These are phyloP conservation scores for Drosophila gunungcola DNA, from an alignment of 1,140 invertebrate genomes.

Conservation along the genomic window DNA sequence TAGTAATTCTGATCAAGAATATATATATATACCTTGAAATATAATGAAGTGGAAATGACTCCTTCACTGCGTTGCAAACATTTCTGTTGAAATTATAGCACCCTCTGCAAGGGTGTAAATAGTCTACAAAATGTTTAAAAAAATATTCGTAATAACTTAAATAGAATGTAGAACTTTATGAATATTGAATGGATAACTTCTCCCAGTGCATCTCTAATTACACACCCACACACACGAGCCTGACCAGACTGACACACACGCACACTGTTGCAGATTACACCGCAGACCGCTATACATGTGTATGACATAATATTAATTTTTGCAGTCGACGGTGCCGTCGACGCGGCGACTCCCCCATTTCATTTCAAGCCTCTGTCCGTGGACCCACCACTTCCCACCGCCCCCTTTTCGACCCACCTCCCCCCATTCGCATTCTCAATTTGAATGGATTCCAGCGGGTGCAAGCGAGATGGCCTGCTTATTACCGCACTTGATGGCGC, in stretches of 20 bases:
- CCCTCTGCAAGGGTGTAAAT: too few species aligned
- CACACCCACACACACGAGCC: slow-evolving; percentile 21
- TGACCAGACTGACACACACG: slow-evolving; percentile 3
- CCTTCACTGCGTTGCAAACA: too few species aligned
- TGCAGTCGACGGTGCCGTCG: slow-evolving; percentile 45
- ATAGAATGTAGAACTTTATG: too few species aligned
- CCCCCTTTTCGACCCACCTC: not conserved
- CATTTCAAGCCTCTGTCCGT: slow-evolving; percentile 35
- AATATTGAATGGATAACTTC: not conserved
- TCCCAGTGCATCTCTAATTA: slow-evolving; percentile 42
- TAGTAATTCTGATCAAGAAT: too few species aligned
- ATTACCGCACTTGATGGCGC: slow-evolving; percentile 72
- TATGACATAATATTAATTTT: slow-evolving; percentile 74
- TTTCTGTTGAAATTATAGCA: too few species aligned
- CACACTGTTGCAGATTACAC: slow-evolving; percentile 23
- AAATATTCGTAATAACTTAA: too few species aligned
- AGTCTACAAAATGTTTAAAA: too few species aligned
- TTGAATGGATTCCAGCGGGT: slow-evolving; percentile 26
- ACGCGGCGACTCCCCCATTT: slow-evolving; percentile 47
- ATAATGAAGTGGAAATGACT: too few species aligned
- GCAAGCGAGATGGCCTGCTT: slow-evolving; percentile 58
- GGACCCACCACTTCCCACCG: not conserved
- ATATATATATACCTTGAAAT: too few species aligned
- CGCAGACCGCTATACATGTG: slow-evolving; percentile 58
- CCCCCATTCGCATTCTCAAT: slow-evolving; percentile 30